Conservation (phyloP, 2,797 vertebrate species). For the Enoplosus armatus region DNA sequence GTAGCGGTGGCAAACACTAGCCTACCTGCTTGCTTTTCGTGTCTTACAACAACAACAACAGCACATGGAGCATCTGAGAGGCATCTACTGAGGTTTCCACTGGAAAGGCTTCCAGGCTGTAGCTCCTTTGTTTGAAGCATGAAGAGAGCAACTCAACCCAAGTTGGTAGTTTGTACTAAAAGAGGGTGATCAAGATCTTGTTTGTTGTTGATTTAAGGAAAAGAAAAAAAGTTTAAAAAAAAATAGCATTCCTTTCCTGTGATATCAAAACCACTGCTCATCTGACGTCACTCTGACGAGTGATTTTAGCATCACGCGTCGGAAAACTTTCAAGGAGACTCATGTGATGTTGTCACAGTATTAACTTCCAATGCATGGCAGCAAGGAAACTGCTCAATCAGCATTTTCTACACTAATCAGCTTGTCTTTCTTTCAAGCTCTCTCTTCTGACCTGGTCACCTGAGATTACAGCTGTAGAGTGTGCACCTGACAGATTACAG, state of each 20-base stretch:
- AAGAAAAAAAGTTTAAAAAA: background rate
- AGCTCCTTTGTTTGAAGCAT: slow-evolving; percentile 57
- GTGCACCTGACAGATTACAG: slow-evolving; percentile 84
- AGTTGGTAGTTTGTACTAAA: slow-evolving; percentile 15
- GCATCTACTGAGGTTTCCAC: slow-evolving; percentile 81
- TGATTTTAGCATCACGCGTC: slow-evolving; percentile 29
- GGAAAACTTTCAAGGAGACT: slow-evolving; percentile 52
- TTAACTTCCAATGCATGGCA: slow-evolving; percentile 65
- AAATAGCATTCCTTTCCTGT: background rate
- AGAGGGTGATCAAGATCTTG: background rate
- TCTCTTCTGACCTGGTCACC: slow-evolving; percentile 83
- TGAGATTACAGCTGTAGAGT: slow-evolving; percentile 83
- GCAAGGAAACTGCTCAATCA: slow-evolving; percentile 71
- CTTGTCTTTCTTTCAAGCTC: slow-evolving; percentile 82
- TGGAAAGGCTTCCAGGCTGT: slow-evolving; percentile 51
- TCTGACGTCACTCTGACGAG: slow-evolving; percentile 72
- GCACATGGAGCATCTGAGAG: slow-evolving; percentile 83
- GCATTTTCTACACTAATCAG: slow-evolving; percentile 88
- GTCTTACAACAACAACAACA: slow-evolving; percentile 80
- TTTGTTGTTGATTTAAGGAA: slow-evolving; percentile 2
- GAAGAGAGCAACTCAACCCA: slow-evolving; percentile 26
- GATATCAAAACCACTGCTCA: slow-evolving; percentile 7
- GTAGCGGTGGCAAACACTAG: slow-evolving; percentile 42
- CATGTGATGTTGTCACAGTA: slow-evolving; percentile 49
- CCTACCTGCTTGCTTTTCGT: slow-evolving; percentile 86